Conservation (phyloP, 2,113 vertebrate species). For the Seriola quinqueradiata region DNA sequence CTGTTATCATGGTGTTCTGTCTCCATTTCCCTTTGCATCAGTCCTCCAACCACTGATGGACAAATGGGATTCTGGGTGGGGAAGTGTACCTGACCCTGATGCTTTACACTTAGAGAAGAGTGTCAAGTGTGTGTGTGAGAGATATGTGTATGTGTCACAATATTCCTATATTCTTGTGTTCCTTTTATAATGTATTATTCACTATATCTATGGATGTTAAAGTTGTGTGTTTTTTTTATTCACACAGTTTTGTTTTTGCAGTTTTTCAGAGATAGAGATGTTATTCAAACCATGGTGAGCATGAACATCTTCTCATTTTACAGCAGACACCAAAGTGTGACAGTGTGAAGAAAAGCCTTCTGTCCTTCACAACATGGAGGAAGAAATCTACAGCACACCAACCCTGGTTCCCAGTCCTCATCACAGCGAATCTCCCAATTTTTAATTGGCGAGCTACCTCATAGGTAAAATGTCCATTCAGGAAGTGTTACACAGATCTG, state of each 20-base stretch:
- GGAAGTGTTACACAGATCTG: neutral
- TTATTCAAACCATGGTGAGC: conserved; percentile 13
- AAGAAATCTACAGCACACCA: neutral
- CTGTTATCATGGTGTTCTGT: conserved; percentile 77
- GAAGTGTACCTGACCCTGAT: conserved; percentile 15
- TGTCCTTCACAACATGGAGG: conserved; percentile 18
- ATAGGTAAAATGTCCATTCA: neutral
- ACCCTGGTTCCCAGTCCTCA: neutral
- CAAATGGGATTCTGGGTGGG: conserved; percentile 9
- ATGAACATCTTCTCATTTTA: conserved; percentile 34
- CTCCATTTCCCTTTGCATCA: conserved; percentile 59
- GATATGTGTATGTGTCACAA: neutral
- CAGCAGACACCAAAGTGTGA: conserved; percentile 27
- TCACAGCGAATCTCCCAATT: conserved; percentile 2
- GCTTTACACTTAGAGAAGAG: neutral
- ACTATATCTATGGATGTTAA: neutral
- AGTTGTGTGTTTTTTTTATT: neutral
- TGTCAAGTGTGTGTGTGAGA: neutral
- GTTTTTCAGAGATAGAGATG: neutral
- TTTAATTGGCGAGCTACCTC: neutral
- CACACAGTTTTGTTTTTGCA: no score
- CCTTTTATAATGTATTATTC: neutral
- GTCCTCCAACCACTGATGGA: conserved; percentile 52
- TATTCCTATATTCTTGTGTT: neutral
- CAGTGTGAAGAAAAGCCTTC: conserved; percentile 35